Percentiles rank a stretch among this genome's conserved stretches.
Conservation (phyloP, 2,888 invertebrate genomes). For the Lasioglossum villosulum region DNA sequence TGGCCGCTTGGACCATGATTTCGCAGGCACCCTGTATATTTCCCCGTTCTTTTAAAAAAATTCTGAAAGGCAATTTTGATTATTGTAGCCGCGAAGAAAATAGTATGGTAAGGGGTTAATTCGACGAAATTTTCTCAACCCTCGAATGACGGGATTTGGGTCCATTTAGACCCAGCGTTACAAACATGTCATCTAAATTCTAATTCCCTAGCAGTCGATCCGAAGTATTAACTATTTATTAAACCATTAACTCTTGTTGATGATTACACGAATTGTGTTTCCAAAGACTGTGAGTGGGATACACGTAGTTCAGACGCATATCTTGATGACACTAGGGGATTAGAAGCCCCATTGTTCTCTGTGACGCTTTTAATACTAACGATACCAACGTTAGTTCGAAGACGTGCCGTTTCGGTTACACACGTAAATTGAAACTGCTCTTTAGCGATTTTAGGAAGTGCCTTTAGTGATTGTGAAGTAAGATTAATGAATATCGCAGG, state of each 20-base stretch:
- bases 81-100: no score
- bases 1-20: no score
- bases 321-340: conserved; percentile 13
- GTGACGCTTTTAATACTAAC: not conserved
- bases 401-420: not conserved
- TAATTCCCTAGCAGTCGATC: no score
- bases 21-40: no score
- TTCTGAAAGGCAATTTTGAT: no score
- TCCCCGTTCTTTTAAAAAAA: no score
- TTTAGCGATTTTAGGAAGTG: not conserved
- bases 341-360: conserved; percentile 36
- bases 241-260: not conserved
- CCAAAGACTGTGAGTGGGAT: not conserved
- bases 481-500: not conserved
- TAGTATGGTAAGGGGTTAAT: no score
- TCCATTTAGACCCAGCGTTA: no score
- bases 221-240: no score
- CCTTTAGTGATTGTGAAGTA: not conserved
- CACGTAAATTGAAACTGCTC: not conserved
- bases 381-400: conserved; percentile 18
- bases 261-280: not conserved
- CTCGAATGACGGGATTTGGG: no score
- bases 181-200: no score
- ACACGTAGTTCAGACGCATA: not conserved
- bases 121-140: no score